A percentile compares a stretch with the other conserved stretches of the same genome.
Conservation (phyloP, 2,888 invertebrate genomes). For the Leucophenga montana region DNA sequence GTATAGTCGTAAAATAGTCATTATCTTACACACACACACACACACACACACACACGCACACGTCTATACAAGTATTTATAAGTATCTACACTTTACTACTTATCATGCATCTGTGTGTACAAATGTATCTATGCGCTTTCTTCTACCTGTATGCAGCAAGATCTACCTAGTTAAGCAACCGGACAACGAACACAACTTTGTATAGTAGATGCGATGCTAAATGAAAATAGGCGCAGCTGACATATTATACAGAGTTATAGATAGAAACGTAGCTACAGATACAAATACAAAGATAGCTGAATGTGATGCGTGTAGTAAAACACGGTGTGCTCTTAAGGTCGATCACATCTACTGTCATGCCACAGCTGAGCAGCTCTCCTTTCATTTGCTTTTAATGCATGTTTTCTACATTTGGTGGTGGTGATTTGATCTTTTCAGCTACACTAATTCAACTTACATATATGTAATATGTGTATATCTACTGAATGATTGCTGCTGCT, state of each 20-base stretch:
- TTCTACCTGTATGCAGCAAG: slow-evolving; percentile 19
- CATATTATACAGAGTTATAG: neutral
- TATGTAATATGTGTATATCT: too few species aligned
- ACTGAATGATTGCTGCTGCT: slow-evolving; percentile 2
- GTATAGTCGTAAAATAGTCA: neutral
- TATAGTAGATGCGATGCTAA: neutral
- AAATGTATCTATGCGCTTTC: neutral
- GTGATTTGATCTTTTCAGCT: too few species aligned
- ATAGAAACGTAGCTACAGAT: neutral
- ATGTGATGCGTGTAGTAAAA: slow-evolving; percentile 22
- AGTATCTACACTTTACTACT: too few species aligned
- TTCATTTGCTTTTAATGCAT: too few species aligned
- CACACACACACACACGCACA: neutral
- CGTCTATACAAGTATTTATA: neutral
- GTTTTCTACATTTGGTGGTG: too few species aligned
- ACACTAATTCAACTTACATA: slow-evolving; percentile 36
- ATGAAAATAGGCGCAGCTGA: slow-evolving; percentile 27
- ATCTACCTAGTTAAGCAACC: slow-evolving; percentile 51
- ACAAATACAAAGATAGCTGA: neutral
- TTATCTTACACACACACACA: neutral
- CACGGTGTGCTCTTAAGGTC: slow-evolving; percentile 59
- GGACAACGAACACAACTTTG: slow-evolving; percentile 27
- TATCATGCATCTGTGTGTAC: neutral
- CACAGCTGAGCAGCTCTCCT: too few species aligned
- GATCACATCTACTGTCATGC: slow-evolving; percentile 63